phyloP scores from a whole-genome alignment of 1,140 invertebrate species.

The Macrotrachela quadricornifera region DNA sequence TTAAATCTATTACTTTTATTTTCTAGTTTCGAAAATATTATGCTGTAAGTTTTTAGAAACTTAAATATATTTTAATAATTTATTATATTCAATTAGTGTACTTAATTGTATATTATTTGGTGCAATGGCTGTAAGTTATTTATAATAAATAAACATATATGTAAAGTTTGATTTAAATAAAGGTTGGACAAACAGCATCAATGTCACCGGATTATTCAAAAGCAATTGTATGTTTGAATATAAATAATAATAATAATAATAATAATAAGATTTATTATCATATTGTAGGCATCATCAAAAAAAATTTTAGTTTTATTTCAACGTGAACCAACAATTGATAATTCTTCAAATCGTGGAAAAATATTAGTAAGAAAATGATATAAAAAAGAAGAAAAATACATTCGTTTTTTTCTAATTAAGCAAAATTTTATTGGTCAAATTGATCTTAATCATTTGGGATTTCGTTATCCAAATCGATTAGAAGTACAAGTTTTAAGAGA shows the following conservation, averaged over 20 bases:
- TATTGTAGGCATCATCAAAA: background rate
- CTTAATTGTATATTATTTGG: constrained; percentile 62
- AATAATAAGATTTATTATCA: too few species aligned
- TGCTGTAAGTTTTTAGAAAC: constrained; percentile 24
- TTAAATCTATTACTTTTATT: background rate
- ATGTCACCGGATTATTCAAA: constrained; percentile 59
- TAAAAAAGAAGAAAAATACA: constrained; percentile 43
- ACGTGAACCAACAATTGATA: background rate
- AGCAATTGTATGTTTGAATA: constrained; percentile 26
- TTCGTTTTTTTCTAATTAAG: constrained; percentile 39
- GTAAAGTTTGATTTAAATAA: background rate
- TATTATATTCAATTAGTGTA: constrained; percentile 32
- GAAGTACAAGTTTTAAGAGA: constrained; percentile 38
- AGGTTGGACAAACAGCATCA: constrained; percentile 41
- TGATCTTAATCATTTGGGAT: constrained; percentile 44
- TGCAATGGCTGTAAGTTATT: constrained; percentile 38
- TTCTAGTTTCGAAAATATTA: constrained; percentile 6
- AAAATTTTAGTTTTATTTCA: background rate
- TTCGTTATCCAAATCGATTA: constrained; percentile 49
- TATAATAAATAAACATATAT: background rate
- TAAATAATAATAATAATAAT: too few species aligned
- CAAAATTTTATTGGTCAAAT: constrained; percentile 45
- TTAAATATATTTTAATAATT: too few species aligned
- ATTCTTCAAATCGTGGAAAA: background rate
- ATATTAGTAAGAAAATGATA: background rate